Base-by-base conservation (phyloP, 2,113 vertebrate genomes). In the Chionis minor region DNA sequence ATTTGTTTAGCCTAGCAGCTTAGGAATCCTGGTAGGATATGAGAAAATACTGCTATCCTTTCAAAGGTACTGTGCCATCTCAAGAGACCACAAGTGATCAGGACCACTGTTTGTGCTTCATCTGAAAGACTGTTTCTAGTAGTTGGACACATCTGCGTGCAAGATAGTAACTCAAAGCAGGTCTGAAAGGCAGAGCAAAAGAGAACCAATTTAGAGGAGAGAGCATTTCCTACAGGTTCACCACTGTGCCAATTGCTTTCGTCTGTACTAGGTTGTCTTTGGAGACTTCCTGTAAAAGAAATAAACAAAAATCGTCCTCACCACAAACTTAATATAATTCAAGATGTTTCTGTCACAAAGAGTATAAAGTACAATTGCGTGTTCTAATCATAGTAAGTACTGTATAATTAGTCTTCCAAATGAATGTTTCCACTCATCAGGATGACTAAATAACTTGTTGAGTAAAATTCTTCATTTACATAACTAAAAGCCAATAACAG, bases 391-490 rank as follows among this genome's bases (percentile, higher is more conserved):
- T 91, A 97, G 59, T 85, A 90, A 97, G 69, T 77, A 79, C 90
- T 83, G 77, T 87, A 81, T 97, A 98, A 98, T 98, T 98, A 97
- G 94, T 97, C 92, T 96, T 97, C 86, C 93, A 97, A 97, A 97
- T 97, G 90, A 97, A 94, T 97, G 92, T 98, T 98, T 98, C 95
- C 62, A 95, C 94, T 97, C 95, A 96, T 94, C 82, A 92, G 73
- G 93, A 97, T 98, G 98, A 98, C 95, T 97, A 95, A 98, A 97
- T 97, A 97, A 97, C 97, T 97, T 96, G 97, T 97, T 98, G 97
- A 98, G 96, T 88, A 96, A 91, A 86, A 90, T 93, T 91, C 88
- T 95, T 96, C 86, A 98, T 98, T 98, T 98, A 92, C 95, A 97
- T 98, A 97, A 96, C 81, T 95, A 96, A 98, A 97, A 97, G 94